phyloP scores from a whole-genome alignment of 2,797 vertebrate species.

The Pipistrellus pipistrellus region DNA sequence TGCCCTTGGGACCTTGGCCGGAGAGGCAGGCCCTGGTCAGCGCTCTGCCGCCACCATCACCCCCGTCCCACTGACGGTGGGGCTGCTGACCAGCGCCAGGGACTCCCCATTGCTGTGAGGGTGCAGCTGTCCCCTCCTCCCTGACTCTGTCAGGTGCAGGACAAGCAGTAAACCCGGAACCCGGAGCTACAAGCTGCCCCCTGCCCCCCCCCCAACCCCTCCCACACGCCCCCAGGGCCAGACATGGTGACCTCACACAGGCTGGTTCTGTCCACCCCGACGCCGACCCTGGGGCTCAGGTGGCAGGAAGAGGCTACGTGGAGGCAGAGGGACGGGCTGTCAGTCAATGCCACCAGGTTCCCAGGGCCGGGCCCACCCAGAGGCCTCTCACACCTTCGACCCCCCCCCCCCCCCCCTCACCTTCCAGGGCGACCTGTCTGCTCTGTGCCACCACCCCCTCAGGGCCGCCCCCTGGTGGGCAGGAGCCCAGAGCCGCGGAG shows the following conservation, averaged over 20 bases:
- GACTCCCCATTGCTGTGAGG: neutral
- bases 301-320: neutral
- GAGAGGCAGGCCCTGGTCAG: neutral
- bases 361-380: neutral
- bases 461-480: neutral
- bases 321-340: neutral
- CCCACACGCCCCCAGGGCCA: too few relatives aligned
- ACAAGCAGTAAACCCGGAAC: neutral
- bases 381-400: neutral
- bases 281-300: neutral
- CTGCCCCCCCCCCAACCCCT: too few relatives aligned
- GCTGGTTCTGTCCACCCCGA: too few relatives aligned
- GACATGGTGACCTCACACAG: neutral
- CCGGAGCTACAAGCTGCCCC: neutral
- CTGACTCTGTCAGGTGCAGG: too few relatives aligned
- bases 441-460: fast-evolving
- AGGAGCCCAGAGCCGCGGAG: too few relatives aligned
- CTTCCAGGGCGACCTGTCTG: fast-evolving
- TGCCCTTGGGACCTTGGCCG: neutral
- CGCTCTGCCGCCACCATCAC: too few relatives aligned
- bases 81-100: neutral
- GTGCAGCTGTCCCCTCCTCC: fast-evolving
- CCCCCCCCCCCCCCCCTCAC: neutral
- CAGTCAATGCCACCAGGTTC: too few relatives aligned
- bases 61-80: fast-evolving